Evolutionary conservation across 2,797 vertebrate species (phyloP).

Genomic region (Tapera naevia): DNA sequence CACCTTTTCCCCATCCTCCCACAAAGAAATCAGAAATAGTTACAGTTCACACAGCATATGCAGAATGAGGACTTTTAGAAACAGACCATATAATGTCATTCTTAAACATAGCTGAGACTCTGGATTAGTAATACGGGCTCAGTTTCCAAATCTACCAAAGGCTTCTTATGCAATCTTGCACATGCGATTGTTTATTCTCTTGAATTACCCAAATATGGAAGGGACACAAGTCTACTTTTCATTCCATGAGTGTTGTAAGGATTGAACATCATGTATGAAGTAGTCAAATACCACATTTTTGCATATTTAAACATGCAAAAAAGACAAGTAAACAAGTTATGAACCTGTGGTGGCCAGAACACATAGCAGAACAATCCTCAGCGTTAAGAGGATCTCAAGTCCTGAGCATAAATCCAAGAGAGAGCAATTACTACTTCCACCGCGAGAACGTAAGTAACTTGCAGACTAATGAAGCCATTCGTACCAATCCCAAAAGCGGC

Average conservation of each 20-base stretch:
- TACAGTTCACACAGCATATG: constrained; percentile 49
- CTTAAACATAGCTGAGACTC: neutral
- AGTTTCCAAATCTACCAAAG: neutral
- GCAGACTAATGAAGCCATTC: neutral
- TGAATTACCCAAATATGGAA: neutral
- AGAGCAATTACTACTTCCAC: neutral
- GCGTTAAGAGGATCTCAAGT: neutral
- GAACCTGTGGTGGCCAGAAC: neutral
- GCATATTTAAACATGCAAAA: neutral
- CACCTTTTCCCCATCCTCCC: constrained; percentile 14
- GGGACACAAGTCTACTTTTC: neutral
- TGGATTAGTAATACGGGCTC: neutral
- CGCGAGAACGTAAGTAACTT: neutral
- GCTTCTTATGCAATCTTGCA: neutral
- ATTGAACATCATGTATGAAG: neutral
- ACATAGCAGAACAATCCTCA: neutral
- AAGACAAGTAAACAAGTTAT: neutral
- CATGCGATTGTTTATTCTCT: neutral
- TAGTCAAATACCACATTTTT: neutral
- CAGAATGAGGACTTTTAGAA: neutral
- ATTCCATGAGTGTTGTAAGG: neutral
- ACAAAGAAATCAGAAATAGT: constrained; percentile 28
- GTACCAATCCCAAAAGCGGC: neutral
- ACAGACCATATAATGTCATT: neutral
- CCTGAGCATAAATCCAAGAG: neutral